Evolutionary conservation across 2,113 vertebrate genomes (phyloP).

Genomic region (Dendropsophus ebraccatus): DNA sequence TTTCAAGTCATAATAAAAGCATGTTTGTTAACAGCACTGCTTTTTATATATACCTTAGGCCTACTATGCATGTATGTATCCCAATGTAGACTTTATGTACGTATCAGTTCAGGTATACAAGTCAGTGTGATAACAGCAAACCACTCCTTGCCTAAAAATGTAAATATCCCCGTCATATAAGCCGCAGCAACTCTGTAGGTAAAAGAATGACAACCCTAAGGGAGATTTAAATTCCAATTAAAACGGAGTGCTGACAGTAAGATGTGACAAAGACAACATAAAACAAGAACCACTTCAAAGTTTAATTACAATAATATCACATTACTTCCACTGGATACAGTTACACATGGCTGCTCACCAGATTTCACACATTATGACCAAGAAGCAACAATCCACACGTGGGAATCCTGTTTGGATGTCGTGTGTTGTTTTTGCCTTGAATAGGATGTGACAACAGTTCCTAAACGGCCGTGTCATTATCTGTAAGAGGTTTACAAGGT

Average conservation of each 20-base stretch:
- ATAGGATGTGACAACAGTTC: constrained; percentile 31
- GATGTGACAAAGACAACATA: constrained; percentile 25
- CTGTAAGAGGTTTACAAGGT: constrained; percentile 33
- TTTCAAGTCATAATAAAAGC: neutral
- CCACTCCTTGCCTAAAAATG: neutral
- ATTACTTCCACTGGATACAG: constrained; percentile 46
- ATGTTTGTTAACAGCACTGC: too few species aligned
- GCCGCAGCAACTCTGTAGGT: constrained; percentile 15
- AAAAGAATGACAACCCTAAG: neutral
- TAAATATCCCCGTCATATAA: neutral
- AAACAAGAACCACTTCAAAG: constrained; percentile 39
- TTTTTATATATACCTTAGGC: too few species aligned
- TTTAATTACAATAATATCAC: constrained; percentile 45
- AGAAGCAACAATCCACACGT: constrained; percentile 17
- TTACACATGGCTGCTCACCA: constrained; percentile 50
- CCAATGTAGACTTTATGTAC: neutral
- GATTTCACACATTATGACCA: constrained; percentile 42
- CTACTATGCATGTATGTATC: neutral
- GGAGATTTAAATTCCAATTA: constrained; percentile 24
- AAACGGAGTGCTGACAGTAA: constrained; percentile 22
- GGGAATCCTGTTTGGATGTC: constrained; percentile 28
- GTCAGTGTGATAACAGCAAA: neutral
- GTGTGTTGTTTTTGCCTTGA: constrained; percentile 21
- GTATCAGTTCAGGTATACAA: too few species aligned
- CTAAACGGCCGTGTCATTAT: constrained; percentile 21